Evolutionary conservation across 2,113 vertebrate genomes (phyloP), one percentile per base, ranked within the genome.

Genomic region (Thamnophis sirtalis): DNA sequence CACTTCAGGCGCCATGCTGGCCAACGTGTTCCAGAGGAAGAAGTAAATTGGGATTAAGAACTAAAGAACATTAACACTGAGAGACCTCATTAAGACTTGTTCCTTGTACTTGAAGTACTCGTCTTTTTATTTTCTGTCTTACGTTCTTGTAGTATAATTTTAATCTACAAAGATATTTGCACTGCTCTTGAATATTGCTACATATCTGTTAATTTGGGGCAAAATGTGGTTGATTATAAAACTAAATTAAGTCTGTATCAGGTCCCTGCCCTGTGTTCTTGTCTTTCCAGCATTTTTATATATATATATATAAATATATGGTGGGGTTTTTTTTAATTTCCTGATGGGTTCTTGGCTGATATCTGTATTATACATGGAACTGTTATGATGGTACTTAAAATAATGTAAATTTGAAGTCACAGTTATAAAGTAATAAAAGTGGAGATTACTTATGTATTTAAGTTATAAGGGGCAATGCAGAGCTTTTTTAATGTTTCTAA

Each of bases 1-100:
- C 89, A 99, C 99, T 1, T 99, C 99, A 2, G 98, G 99, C 53
- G 99, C 99, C 92, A 99, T 99, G 99, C 63, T 99, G 98, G 99
- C 99, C 91, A 99, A 99, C 3, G 99, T 99, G 96, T 99, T 99
- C 97, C 99, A 99, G 98, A 98, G 99, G 90, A 99, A 99, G 98
- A 99, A 99, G 95, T 98, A 92, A 96, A 93, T 85, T 96, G 94
- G 33, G 91, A 19, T 80, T 80, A 80, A 94, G 94, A 92, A 93
- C 95, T 87, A 94, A 97, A 92, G 93, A 96, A 85, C 93, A 95
- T 89, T 91, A 96, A 97, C 98, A 97, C 97, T 97, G 97, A 96
- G 95, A 97, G 96, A 97, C 96, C 96, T 97, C 97, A 96, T 93
- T 95, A 95, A 94, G 97, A 97, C 96, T 97, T 94, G 96, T 96